Evolutionary conservation across 2,113 vertebrate genomes (phyloP), one percentile per base, ranked within the genome.

Genomic region (Apus apus): DNA sequence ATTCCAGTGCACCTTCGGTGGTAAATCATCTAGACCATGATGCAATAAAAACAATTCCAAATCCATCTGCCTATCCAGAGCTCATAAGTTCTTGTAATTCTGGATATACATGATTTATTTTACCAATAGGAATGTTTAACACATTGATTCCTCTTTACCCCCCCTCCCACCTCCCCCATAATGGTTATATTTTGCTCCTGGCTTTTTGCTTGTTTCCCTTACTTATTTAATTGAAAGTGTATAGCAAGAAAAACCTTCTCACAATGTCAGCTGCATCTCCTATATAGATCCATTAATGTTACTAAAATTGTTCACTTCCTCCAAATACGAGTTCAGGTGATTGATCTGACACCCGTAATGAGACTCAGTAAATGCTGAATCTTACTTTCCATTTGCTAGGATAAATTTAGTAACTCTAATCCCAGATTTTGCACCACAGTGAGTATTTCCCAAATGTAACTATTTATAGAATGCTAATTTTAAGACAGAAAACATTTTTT

Each of bases 331-430:
- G 85, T 78, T 93, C 51, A 62, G n/a, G 65, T 81, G 92, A 96
- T 92, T 94, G 94, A 95, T 94, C 88, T 90, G 92, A 78, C 3
- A 10, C 74, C 62, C 79, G 85, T 92, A 95, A 78, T 65, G 82
- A 85, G 74, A 65, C 74, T 89, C 54, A 75, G 86, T 54, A 92
- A 96, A 92, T 79, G 86, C 95, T 91, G 83, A 93, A 81, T 93
- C 72, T 92, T 81, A 82, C 65, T 87, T 83, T 95, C 34, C 34
- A 77, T 76, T 90, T 67, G 67, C 64, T 71, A 40, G 40, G 58
- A 46, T 70, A 95, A 94, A 93, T 95, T 93, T 92, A 96, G 86
- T 54, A 95, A 93, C 62, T 50, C 34, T 85, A 87, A 93, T 96
- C 85, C 85, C 66, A 89, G 80, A 90, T 89, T 88, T 93, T 87